Evolutionary conservation across 2,888 invertebrate species (phyloP).

Genomic region (Ophraella communa): DNA sequence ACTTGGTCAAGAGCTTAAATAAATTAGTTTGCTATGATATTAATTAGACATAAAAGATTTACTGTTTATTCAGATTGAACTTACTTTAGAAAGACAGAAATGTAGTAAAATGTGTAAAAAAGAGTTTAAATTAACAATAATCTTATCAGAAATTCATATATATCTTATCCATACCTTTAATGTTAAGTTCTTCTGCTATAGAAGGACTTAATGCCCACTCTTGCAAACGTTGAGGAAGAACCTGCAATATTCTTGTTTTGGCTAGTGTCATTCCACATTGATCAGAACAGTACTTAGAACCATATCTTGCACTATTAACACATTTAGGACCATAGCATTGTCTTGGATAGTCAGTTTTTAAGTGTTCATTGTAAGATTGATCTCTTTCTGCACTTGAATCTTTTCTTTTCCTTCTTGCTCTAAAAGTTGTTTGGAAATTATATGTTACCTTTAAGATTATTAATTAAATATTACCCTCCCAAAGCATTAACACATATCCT

Average conservation of each 20-base stretch:
- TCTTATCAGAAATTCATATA: background rate
- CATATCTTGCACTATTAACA: conserved; percentile 72
- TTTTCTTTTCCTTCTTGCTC: conserved; percentile 51
- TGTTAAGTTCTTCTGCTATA: conserved; percentile 82
- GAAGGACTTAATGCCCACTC: conserved; percentile 91
- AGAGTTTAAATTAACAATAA: background rate
- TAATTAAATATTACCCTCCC: conserved; percentile 49
- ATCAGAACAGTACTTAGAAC: conserved; percentile 93
- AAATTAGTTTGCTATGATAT: too few species aligned
- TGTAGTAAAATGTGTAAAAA: too few species aligned
- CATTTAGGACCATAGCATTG: conserved; percentile 96
- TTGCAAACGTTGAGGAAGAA: conserved; percentile 74
- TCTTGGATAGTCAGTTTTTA: conserved; percentile 68
- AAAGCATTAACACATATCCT: conserved; percentile 60
- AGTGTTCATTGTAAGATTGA: conserved; percentile 61
- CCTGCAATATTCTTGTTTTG: conserved; percentile 82
- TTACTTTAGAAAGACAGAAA: too few species aligned
- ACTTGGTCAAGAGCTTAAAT: conserved; percentile 62
- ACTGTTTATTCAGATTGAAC: too few species aligned
- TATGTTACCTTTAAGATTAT: too few species aligned
- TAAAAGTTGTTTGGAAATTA: conserved; percentile 41
- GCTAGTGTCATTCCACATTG: conserved; percentile 91
- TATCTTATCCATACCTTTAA: conserved; percentile 46
- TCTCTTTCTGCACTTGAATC: conserved; percentile 58
- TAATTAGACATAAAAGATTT: too few species aligned